A percentile compares a stretch with the other conserved stretches of the same genome.
phyloP scores from a whole-genome alignment of 2,113 vertebrate genomes.

The Phylloscopus trochilus region DNA sequence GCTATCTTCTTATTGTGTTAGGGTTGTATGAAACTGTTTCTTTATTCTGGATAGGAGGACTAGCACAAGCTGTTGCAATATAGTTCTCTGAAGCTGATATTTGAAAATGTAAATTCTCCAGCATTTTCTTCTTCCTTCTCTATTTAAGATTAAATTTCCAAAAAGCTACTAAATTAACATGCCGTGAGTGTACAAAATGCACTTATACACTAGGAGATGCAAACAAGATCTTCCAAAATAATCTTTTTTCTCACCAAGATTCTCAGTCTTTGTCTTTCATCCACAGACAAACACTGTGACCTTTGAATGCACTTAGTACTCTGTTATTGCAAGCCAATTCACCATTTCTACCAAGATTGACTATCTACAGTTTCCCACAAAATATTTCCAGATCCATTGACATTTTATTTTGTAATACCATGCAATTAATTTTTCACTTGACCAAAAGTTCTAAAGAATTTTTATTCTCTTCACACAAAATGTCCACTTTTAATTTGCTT shows the following conservation, averaged over 20 bases:
- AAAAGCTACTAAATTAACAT: not conserved
- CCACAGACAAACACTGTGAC: not conserved
- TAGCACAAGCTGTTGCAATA: not conserved
- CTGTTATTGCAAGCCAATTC: not conserved
- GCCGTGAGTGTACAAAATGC: not conserved
- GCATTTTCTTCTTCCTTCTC: not conserved
- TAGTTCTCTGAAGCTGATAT: not conserved
- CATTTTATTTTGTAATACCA: not conserved
- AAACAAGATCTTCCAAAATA: not conserved
- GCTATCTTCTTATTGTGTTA: not conserved
- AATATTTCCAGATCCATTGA: not conserved
- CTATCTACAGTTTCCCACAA: not conserved
- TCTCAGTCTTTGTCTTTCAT: not conserved
- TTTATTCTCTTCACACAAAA: not conserved
- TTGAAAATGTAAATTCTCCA: not conserved
- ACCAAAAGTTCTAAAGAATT: not conserved
- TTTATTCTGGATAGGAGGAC: not conserved
- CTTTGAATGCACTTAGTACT: not conserved
- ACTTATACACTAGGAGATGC: not conserved
- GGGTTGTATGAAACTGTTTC: not conserved
- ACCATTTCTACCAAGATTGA: not conserved
- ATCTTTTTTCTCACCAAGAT: not conserved
- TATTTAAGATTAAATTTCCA: not conserved
- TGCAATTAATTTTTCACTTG: not conserved
- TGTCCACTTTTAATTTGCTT: slow-evolving; percentile 9